Conservation (phyloP, 2,888 invertebrate species). For the Pilophorus perplexus region DNA sequence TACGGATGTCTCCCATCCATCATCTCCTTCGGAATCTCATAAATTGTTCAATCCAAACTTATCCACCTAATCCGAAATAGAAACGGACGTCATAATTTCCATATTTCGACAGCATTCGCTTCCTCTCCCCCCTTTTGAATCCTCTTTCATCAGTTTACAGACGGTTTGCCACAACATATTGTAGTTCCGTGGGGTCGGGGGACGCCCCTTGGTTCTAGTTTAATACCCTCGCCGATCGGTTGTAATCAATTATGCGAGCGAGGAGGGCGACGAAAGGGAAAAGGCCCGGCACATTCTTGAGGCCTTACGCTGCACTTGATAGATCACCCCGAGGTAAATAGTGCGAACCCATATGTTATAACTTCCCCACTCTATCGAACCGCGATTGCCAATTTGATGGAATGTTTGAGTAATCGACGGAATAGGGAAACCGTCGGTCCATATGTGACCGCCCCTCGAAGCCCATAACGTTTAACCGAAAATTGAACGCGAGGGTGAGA, state of each 20-base stretch:
- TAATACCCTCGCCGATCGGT: constrained; percentile 11
- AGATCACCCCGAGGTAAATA: constrained; percentile 16
- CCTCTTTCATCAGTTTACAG: constrained; percentile 14
- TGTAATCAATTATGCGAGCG: constrained; percentile 8
- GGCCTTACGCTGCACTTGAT: constrained; percentile 14
- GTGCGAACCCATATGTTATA: constrained; percentile 12
- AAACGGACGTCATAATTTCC: constrained; percentile 14
- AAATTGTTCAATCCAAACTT: not conserved
- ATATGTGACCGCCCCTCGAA: not conserved
- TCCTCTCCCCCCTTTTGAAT: too few relatives aligned
- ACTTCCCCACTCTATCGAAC: not conserved
- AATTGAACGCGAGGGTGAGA: not conserved
- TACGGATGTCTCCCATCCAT: not conserved
- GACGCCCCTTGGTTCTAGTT: not conserved
- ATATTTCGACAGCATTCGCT: not conserved
- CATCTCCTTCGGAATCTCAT: not conserved
- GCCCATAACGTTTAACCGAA: not conserved
- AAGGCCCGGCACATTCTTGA: not conserved
- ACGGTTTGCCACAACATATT: constrained; percentile 19
- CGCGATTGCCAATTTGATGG: constrained; percentile 9
- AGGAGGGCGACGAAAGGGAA: not conserved
- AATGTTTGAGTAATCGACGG: constrained; percentile 15
- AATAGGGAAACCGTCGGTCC: not conserved
- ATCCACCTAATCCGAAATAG: not conserved
- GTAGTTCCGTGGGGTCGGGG: constrained; percentile 5